Conservation (phyloP, 2,888 invertebrate species). For the Bugula neritina region DNA sequence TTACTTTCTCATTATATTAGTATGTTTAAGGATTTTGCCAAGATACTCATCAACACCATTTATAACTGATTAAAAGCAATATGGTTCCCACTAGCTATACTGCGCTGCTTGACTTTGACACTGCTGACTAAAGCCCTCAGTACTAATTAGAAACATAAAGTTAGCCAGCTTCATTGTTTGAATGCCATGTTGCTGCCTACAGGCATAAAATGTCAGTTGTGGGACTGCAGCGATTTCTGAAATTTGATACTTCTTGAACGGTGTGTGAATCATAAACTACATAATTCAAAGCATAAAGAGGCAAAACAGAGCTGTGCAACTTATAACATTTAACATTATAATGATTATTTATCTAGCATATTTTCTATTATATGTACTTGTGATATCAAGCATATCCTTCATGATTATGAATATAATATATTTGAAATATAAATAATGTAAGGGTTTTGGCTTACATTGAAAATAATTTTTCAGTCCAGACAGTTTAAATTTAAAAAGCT, state of each 20-base stretch:
- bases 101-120: not conserved
- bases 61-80: not conserved
- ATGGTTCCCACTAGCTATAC: not conserved
- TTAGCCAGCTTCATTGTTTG: not conserved
- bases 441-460: no score
- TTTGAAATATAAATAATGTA: no score
- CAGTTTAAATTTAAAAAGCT: no score
- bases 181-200: not conserved
- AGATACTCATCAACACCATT: not conserved
- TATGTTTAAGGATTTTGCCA: not conserved
- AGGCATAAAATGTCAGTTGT: slow-evolving; percentile 26
- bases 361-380: no score
- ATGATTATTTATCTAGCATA: no score
- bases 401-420: no score
- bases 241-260: slow-evolving; percentile 11
- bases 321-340: no score
- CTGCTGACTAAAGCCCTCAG: not conserved
- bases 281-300: no score
- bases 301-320: not conserved
- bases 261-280: no score
- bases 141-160: slow-evolving; percentile 21
- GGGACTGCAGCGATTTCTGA: not conserved
- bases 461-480: no score
- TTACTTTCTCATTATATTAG: not conserved
- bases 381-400: no score